Evolutionary conservation across 2,888 invertebrate species (phyloP).

Genomic region (Diploptera punctata): DNA sequence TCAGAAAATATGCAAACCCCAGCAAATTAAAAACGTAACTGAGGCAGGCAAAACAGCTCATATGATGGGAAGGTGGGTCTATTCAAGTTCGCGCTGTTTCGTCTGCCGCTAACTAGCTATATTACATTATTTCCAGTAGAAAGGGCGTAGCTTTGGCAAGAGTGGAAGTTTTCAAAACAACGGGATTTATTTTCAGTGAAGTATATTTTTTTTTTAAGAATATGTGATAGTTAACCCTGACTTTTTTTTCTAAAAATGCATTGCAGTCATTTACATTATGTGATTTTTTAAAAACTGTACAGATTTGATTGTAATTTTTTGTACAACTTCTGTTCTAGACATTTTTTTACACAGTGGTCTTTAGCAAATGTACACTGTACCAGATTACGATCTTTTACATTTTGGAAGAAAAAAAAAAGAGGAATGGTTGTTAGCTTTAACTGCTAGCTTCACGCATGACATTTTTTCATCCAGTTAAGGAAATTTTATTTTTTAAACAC

Average conservation of each 20-base stretch:
- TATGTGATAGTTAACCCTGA: slow-evolving; percentile 26
- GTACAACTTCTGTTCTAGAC: slow-evolving; percentile 34
- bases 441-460: slow-evolving; percentile 5
- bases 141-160: slow-evolving; percentile 21
- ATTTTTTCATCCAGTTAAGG: slow-evolving; percentile 10
- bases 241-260: slow-evolving; percentile 23
- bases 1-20: not conserved
- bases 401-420: slow-evolving; percentile 1
- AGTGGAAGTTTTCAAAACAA: slow-evolving; percentile 12
- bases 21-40: slow-evolving; percentile 11
- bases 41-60: not conserved
- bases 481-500: slow-evolving; percentile 34
- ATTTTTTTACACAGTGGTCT: slow-evolving; percentile 29
- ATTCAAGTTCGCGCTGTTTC: not conserved
- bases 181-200: not conserved
- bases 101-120: not conserved
- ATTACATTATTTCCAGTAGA: not conserved
- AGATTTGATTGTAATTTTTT: slow-evolving; percentile 30
- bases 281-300: slow-evolving; percentile 36
- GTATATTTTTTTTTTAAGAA: not conserved
- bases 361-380: slow-evolving; percentile 31
- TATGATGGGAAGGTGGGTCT: not conserved
- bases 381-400: slow-evolving; percentile 21
- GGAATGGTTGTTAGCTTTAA: slow-evolving; percentile 20
- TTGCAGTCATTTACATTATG: slow-evolving; percentile 16